phyloP scores from a whole-genome alignment of 1,140 invertebrate species.

The Cydia fagiglandana region DNA sequence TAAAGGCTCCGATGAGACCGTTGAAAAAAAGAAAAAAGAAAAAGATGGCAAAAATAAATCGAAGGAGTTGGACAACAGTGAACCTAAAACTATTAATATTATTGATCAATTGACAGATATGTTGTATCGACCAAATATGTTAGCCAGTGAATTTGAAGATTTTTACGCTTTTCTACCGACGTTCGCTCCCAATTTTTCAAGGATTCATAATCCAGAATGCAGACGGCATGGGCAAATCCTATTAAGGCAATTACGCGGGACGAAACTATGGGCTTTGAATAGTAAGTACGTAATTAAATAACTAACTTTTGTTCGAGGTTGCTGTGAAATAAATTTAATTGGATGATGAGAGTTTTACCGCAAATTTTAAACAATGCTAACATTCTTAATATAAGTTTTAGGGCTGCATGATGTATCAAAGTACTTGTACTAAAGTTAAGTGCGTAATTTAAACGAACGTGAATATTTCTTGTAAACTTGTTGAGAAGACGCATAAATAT shows the following conservation, averaged over 20 bases:
- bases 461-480: no score
- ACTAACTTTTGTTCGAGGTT: background rate
- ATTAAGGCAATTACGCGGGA: slow-evolving; percentile 82
- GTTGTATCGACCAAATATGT: slow-evolving; percentile 63
- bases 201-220: slow-evolving; percentile 82
- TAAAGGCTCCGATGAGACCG: slow-evolving; percentile 13
- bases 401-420: background rate
- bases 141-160: slow-evolving; percentile 78
- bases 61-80: slow-evolving; percentile 38
- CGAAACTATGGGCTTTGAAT: slow-evolving; percentile 85
- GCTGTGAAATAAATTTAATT: background rate
- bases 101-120: slow-evolving; percentile 59
- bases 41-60: slow-evolving; percentile 41
- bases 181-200: slow-evolving; percentile 84
- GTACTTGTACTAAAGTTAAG: background rate
- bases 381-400: no score
- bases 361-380: slow-evolving; percentile 15
- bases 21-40: slow-evolving; percentile 39
- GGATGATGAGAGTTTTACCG: background rate
- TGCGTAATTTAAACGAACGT: no score
- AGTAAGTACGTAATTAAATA: slow-evolving; percentile 76
- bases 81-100: slow-evolving; percentile 49
- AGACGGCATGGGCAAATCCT: slow-evolving; percentile 84
- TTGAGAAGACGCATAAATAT: no score
- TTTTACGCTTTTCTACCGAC: slow-evolving; percentile 81